Base-by-base conservation (phyloP, 2,797 vertebrate genomes). In the Sparidentex hasta region DNA sequence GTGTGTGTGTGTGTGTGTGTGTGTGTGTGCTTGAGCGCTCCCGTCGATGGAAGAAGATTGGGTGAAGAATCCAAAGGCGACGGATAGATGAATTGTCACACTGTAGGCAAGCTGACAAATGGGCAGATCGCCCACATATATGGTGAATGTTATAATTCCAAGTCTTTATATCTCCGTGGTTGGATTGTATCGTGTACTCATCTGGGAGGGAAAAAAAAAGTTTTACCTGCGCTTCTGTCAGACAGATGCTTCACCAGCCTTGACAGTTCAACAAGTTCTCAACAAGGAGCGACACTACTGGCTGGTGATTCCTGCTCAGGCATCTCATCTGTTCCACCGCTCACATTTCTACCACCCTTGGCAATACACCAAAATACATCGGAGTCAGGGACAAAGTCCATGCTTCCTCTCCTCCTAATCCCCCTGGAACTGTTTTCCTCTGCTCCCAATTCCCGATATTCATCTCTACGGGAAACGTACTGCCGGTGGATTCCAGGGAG, bases 401-500 rank as follows among this genome's bases (percentile, higher is more conserved):
- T 12, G 62, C 84, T 82, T 81, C 57, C 50, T 75, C 46, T 71
- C 61, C 48, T 69, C 20, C 62, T 65, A 79, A 77, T 84, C 81
- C 84, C 71, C 71, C 71, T 38, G 71, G 73, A 69, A 54, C 71
- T 5, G 20, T 74, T 74, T 74, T 76, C 17, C 59, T 58, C 66
- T 73, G 64, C 73, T 86, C 66, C 62, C 56, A 23, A 78, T 83
- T 70, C 78, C 56, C 51, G 65, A 82, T 83, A 83, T 55, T 27
- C 50, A 85, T 87, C 78, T 79, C 64, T 78, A 48, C 50, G 58
- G 52, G 74, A 81, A 55, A 72, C 80, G 74, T 69, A 64, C 74
- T 81, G 74, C 76, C 27, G 70, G 74, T 78, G 57, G 80, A 74
- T 83, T 86, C 83, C 67, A 74, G 21, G 64, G 63, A 89, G 86